A percentile compares a stretch with the other conserved stretches of the same genome.
These are phyloP conservation scores for Papilio helenus DNA, from an alignment of 1,140 invertebrate species.

Conservation along the genomic window DNA sequence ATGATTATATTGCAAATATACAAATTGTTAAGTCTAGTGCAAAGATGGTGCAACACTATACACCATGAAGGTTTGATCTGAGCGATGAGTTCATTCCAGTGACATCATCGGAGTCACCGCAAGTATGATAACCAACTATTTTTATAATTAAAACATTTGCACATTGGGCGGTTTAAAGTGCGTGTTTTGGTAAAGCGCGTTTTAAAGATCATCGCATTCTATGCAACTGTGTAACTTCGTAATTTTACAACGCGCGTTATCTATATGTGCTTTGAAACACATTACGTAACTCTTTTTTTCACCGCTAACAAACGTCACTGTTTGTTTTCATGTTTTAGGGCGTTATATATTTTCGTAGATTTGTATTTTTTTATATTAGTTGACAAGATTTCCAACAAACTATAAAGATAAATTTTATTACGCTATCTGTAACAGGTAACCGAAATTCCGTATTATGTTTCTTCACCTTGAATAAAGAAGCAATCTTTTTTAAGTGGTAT, in stretches of 20 bases:
- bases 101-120: not conserved
- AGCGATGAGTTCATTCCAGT: constrained; percentile 11
- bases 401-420: not conserved
- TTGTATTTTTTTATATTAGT: not conserved
- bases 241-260: no score
- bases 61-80: not conserved
- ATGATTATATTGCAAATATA: not conserved
- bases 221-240: no score
- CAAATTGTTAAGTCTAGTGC: not conserved
- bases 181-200: not conserved
- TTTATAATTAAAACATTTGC: not conserved
- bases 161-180: not conserved
- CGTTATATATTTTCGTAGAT: not conserved
- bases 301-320: not conserved
- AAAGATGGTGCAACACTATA: not conserved
- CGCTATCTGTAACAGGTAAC: not conserved
- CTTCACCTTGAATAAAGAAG: no score
- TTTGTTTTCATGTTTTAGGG: not conserved
- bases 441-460: no score
- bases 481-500: not conserved
- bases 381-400: not conserved
- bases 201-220: not conserved
- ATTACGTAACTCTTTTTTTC: not conserved
- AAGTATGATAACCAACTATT: not conserved
- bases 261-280: no score